phyloP scores from a whole-genome alignment of 2,797 vertebrate species.

The Neosilurus hyrtlii region DNA sequence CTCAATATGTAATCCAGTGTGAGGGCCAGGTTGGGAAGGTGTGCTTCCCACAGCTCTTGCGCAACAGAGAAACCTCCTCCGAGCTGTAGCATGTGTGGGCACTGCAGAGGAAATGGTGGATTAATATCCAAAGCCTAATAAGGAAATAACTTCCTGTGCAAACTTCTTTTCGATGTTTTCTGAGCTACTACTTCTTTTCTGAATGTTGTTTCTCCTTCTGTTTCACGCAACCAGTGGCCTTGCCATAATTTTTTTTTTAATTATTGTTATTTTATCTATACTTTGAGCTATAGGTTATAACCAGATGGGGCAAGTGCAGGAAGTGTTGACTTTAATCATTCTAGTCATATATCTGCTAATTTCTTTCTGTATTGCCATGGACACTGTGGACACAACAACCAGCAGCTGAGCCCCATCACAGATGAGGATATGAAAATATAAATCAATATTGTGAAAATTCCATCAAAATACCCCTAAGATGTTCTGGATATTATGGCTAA shows the following conservation, averaged over 20 bases:
- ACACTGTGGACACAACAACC: conserved; percentile 8
- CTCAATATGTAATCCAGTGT: background rate
- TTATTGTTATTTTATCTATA: conserved; percentile 1
- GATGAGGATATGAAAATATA: conserved; percentile 20
- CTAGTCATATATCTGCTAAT: conserved; percentile 49
- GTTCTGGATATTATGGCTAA: background rate
- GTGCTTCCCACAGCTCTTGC: conserved; percentile 35
- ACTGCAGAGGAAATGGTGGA: conserved; percentile 11
- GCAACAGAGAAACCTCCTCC: conserved; percentile 36
- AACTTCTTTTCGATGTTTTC: conserved; percentile 33
- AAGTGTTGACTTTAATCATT: conserved; percentile 47
- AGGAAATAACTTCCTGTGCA: conserved; percentile 45
- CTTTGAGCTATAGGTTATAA: conserved; percentile 42
- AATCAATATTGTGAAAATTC: background rate
- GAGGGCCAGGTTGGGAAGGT: conserved; percentile 22
- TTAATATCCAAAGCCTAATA: conserved; percentile 39
- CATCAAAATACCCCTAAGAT: background rate
- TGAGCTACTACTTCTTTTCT: conserved; percentile 40
- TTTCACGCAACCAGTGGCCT: background rate
- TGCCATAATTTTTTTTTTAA: background rate
- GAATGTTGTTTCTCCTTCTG: background rate
- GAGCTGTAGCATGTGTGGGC: conserved; percentile 14
- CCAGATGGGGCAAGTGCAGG: background rate
- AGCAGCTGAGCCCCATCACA: conserved; percentile 20
- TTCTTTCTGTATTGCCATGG: conserved; percentile 32